These are phyloP conservation scores for Marronus borbonicus DNA, from an alignment of 2,888 invertebrate genomes.

Conservation along the genomic window DNA sequence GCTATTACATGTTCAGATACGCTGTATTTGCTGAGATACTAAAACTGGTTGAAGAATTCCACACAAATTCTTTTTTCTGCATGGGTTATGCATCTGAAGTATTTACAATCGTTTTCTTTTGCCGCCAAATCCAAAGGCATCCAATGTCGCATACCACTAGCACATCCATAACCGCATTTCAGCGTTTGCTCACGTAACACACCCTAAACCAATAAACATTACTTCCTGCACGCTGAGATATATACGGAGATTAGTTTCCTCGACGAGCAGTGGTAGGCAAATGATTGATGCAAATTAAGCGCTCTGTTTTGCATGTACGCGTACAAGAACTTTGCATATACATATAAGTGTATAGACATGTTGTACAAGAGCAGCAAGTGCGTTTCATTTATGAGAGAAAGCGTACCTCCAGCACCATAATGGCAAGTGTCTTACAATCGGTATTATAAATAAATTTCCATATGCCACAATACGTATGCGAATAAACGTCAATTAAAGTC, in stretches of 20 bases:
- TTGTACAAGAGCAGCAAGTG: conserved; percentile 21
- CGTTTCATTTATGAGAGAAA: conserved; percentile 33
- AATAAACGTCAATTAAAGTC: conserved; percentile 10
- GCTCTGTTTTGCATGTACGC: conserved; percentile 12
- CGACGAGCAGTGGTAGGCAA: conserved; percentile 13
- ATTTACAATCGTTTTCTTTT: neutral
- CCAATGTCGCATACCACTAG: conserved; percentile 1
- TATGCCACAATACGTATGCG: neutral
- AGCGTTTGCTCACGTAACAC: conserved; percentile 35
- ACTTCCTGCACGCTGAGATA: neutral
- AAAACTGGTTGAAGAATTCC: too few relatives aligned
- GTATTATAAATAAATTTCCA: conserved; percentile 20
- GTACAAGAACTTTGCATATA: neutral
- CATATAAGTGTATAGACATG: neutral
- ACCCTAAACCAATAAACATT: conserved; percentile 36
- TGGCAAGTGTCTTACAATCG: neutral
- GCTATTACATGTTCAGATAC: too few relatives aligned
- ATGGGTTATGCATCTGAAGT: neutral
- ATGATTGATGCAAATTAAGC: conserved; percentile 34
- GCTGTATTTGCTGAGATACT: too few relatives aligned
- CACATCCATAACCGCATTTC: conserved; percentile 2
- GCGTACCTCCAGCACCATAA: neutral
- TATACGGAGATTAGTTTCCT: conserved; percentile 12
- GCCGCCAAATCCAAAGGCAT: neutral
- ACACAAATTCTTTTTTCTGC: too few relatives aligned